These are phyloP conservation scores for Drosophila chauvacae DNA, from an alignment of 1,140 invertebrate genomes.

Conservation along the genomic window DNA sequence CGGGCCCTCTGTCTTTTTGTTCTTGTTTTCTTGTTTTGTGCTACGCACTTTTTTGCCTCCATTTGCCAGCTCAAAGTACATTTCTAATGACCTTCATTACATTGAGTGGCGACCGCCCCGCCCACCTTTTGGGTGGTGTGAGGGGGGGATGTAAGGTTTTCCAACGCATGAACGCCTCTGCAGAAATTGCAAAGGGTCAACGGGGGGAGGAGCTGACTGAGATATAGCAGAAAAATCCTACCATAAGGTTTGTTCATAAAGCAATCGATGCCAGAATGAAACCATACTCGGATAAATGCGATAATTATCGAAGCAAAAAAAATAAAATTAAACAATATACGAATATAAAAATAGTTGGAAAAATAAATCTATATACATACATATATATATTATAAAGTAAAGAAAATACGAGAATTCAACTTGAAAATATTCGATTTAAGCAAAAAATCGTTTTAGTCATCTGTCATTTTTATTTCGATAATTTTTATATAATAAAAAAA, in stretches of 20 bases:
- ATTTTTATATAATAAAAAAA: too few species aligned
- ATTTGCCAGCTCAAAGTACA: conserved; percentile 51
- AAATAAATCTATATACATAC: too few species aligned
- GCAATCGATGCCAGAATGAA: background rate
- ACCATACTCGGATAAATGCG: background rate
- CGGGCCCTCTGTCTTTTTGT: background rate
- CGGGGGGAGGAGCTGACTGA: background rate
- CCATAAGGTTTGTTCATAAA: conserved; percentile 7
- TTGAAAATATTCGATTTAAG: too few species aligned
- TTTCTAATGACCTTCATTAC: conserved; percentile 82
- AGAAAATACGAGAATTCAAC: too few species aligned
- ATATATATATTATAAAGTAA: too few species aligned
- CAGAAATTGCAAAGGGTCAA: background rate
- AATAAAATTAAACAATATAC: too few species aligned
- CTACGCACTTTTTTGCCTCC: conserved; percentile 54
- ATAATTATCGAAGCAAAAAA: background rate
- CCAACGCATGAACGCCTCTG: conserved; percentile 58
- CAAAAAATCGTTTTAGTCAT: too few species aligned
- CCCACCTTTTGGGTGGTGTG: background rate
- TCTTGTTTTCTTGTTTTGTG: conserved; percentile 12
- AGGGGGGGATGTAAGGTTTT: background rate
- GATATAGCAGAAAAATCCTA: conserved; percentile 19
- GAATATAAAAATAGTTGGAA: too few species aligned
- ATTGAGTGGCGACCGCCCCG: conserved; percentile 56
- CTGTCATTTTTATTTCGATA: too few species aligned